Evolutionary conservation across 1,140 invertebrate genomes (phyloP).

Genomic region (Aphaenogaster ashmeadi): DNA sequence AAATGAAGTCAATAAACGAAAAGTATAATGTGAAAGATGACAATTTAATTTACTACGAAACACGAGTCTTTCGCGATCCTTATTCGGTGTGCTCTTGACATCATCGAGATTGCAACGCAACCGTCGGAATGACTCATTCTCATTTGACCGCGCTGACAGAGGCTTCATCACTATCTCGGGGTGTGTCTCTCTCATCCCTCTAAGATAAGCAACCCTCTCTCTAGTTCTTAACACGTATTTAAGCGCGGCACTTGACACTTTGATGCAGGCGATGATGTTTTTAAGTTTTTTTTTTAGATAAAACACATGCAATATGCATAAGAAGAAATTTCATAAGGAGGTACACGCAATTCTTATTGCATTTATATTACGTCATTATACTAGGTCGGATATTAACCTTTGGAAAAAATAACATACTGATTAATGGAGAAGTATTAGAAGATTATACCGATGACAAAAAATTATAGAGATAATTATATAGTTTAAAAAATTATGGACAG

Average conservation of each 20-base stretch:
- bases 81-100: conserved; percentile 80
- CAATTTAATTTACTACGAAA: conserved; percentile 62
- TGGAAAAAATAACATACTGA: conserved; percentile 17
- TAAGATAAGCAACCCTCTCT: conserved; percentile 21
- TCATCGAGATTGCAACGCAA: conserved; percentile 58
- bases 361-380: not conserved
- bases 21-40: not conserved
- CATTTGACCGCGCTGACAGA: conserved; percentile 69
- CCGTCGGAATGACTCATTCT: conserved; percentile 74
- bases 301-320: not conserved
- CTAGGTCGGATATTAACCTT: not conserved
- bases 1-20: conserved; percentile 10
- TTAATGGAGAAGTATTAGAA: not conserved
- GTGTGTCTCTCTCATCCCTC: conserved; percentile 72
- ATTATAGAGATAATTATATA: not conserved
- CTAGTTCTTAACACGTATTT: not conserved
- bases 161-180: conserved; percentile 58
- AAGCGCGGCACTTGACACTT: conserved; percentile 6
- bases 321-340: not conserved
- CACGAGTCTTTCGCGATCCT: conserved; percentile 70
- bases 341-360: not conserved
- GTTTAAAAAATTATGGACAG: not conserved
- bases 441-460: not conserved
- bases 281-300: not conserved
- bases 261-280: not conserved